Percentiles rank a stretch among this genome's conserved stretches.
Evolutionary conservation across 1,140 invertebrate species (phyloP).

Genomic region (Apis cerana): DNA sequence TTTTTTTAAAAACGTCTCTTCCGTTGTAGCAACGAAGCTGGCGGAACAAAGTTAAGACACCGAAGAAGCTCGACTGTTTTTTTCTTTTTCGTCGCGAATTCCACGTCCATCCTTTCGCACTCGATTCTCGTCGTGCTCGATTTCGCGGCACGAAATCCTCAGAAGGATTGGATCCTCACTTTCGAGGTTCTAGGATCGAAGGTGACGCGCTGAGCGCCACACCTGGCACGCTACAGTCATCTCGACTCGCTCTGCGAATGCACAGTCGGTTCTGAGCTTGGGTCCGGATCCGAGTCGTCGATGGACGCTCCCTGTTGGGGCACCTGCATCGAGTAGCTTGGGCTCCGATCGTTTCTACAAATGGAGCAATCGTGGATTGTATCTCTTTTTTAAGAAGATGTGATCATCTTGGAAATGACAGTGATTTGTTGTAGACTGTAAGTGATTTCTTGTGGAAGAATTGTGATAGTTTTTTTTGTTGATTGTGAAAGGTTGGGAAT

Average conservation of each 20-base stretch:
- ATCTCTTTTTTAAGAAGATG: not conserved
- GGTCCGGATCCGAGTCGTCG: conserved; percentile 78
- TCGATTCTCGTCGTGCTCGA: conserved; percentile 14
- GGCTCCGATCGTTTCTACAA: conserved; percentile 75
- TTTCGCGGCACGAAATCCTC: conserved; percentile 33
- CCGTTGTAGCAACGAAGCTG: not conserved
- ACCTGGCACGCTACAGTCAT: conserved; percentile 74
- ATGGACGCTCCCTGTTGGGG: conserved; percentile 75
- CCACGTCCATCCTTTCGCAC: not conserved
- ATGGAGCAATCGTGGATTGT: not conserved
- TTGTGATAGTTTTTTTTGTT: too few relatives aligned
- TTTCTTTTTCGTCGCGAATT: not conserved
- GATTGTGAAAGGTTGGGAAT: too few relatives aligned
- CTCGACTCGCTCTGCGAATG: conserved; percentile 78
- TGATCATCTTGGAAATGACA: not conserved
- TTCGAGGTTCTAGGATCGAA: conserved; percentile 61
- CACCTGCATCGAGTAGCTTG: conserved; percentile 70
- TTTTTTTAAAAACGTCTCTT: not conserved
- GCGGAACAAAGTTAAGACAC: conserved; percentile 34
- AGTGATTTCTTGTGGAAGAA: too few relatives aligned
- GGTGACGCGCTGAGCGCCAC: conserved; percentile 67
- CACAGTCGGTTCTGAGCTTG: conserved; percentile 69
- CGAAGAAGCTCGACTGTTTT: conserved; percentile 44
- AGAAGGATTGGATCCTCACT: conserved; percentile 53
- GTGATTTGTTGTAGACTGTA: too few relatives aligned